A percentile compares a stretch with the other conserved stretches of the same genome.
Evolutionary conservation across 2,113 vertebrate species (phyloP).

Genomic region (Crypturellus undulatus): DNA sequence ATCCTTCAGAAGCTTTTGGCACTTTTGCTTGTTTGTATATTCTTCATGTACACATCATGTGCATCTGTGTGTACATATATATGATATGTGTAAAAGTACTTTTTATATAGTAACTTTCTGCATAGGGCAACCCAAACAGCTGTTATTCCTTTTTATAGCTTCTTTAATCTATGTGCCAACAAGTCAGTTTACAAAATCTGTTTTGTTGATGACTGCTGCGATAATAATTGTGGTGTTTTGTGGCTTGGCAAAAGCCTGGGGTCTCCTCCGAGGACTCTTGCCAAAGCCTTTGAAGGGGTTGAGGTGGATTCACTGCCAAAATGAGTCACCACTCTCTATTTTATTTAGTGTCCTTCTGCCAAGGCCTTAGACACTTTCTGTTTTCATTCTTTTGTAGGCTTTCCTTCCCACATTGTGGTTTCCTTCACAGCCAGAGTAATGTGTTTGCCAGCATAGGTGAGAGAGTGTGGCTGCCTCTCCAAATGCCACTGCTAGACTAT

Average conservation of each 20-base stretch:
- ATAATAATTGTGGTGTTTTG: constrained; percentile 89
- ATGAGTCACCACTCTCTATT: constrained; percentile 88
- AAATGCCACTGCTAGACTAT: constrained; percentile 64
- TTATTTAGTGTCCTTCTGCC: constrained; percentile 88
- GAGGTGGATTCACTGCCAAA: constrained; percentile 88
- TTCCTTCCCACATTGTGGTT: constrained; percentile 89
- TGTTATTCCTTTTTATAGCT: constrained; percentile 87
- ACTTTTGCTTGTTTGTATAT: constrained; percentile 54
- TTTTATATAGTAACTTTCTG: constrained; percentile 82
- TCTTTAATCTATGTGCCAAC: constrained; percentile 88
- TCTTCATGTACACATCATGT: constrained; percentile 53
- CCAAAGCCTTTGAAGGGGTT: constrained; percentile 89
- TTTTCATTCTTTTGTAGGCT: constrained; percentile 89
- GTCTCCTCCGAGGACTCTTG: constrained; percentile 87
- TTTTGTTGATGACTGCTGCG: constrained; percentile 87
- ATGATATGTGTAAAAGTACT: constrained; percentile 78
- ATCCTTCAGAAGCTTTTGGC: constrained; percentile 55
- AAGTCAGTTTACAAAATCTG: constrained; percentile 90
- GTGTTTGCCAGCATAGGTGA: constrained; percentile 86
- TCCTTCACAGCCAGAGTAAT: constrained; percentile 85
- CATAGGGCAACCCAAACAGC: constrained; percentile 85
- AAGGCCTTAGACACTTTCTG: constrained; percentile 89
- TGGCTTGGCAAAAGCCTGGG: constrained; percentile 89
- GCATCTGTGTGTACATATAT: constrained; percentile 61
- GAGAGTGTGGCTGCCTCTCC: constrained; percentile 76